phyloP scores from a whole-genome alignment of 2,888 invertebrate genomes.

The Caenorhabditis sinica region DNA sequence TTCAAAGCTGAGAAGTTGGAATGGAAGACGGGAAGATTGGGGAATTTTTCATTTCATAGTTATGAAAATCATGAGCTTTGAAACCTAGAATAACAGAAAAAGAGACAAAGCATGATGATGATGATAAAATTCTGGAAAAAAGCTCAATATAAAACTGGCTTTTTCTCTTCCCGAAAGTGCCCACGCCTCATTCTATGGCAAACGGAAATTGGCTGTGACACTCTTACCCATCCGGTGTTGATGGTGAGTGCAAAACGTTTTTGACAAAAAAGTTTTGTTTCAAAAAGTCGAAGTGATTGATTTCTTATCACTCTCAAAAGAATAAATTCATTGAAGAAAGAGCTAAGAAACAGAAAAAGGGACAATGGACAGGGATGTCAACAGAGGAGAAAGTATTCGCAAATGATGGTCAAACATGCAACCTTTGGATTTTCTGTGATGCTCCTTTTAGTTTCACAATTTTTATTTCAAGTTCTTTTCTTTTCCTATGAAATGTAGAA shows the following conservation, averaged over 20 bases:
- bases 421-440: constrained; percentile 30
- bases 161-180: constrained; percentile 36
- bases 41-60: neutral
- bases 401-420: constrained; percentile 60
- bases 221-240: constrained; percentile 20
- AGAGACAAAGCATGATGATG: too few species aligned
- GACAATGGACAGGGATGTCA: constrained; percentile 21
- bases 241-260: constrained; percentile 29
- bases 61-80: neutral
- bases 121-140: constrained; percentile 42
- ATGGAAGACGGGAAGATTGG: neutral
- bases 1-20: neutral
- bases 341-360: constrained; percentile 4
- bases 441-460: neutral
- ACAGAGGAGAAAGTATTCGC: constrained; percentile 22
- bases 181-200: constrained; percentile 32
- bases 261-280: constrained; percentile 1
- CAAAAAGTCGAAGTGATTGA: constrained; percentile 1
- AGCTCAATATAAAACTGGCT: constrained; percentile 42
- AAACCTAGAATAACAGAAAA: too few species aligned
- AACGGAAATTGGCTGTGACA: constrained; percentile 67
- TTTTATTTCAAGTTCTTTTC: neutral
- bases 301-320: constrained; percentile 9
- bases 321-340: neutral
- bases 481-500: neutral